Evolutionary conservation across 2,888 invertebrate genomes (phyloP).

Genomic region (Patella ulyssiponensis): DNA sequence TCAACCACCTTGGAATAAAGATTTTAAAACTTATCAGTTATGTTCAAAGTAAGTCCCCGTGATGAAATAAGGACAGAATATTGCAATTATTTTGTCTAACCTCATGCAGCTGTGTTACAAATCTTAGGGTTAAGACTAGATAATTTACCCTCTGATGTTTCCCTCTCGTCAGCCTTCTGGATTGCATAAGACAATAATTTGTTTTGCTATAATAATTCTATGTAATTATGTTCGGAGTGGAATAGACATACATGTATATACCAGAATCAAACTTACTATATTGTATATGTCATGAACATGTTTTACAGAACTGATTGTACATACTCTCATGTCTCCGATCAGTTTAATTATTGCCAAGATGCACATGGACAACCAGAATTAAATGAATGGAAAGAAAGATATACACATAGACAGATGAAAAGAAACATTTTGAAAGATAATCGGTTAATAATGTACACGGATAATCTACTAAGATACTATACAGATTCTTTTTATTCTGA

Average conservation of each 20-base stretch:
- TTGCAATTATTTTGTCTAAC: too few relatives aligned
- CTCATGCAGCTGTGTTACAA: too few relatives aligned
- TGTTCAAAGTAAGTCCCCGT: not conserved
- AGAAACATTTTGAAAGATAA: not conserved
- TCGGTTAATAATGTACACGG: too few relatives aligned
- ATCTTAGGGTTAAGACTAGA: too few relatives aligned
- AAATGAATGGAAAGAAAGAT: slow-evolving; percentile 69
- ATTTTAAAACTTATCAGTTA: not conserved
- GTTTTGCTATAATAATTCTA: too few relatives aligned
- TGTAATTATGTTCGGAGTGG: not conserved
- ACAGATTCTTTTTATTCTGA: too few relatives aligned
- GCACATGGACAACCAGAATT: slow-evolving; percentile 69
- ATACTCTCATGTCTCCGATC: slow-evolving; percentile 63
- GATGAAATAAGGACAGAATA: too few relatives aligned
- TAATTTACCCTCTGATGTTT: too few relatives aligned
- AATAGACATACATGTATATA: not conserved
- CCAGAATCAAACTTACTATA: not conserved
- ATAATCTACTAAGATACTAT: too few relatives aligned
- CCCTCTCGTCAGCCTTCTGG: too few relatives aligned
- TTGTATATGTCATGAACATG: not conserved
- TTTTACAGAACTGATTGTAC: slow-evolving; percentile 47
- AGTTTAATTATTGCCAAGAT: slow-evolving; percentile 65
- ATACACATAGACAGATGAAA: slow-evolving; percentile 64
- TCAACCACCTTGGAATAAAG: slow-evolving; percentile 66
- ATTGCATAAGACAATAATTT: too few relatives aligned